Conservation (phyloP, 2,888 invertebrate species). For the Crepidodera aurea region DNA sequence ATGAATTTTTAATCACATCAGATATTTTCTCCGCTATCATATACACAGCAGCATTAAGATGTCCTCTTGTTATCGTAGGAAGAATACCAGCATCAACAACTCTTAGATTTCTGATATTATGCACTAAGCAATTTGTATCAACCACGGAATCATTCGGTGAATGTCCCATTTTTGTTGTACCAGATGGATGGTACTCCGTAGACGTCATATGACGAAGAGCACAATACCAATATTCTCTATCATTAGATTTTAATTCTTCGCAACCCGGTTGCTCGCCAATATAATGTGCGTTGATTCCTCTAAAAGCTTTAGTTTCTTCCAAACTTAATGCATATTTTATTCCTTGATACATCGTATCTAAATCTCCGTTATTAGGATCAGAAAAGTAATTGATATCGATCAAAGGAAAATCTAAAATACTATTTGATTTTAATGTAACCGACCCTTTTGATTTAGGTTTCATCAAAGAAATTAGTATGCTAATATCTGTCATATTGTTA, state of each 20-base stretch:
- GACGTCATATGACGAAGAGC: constrained; percentile 59
- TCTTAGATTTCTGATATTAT: constrained; percentile 63
- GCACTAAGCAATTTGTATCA: constrained; percentile 63
- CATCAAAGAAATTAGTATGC: constrained; percentile 40
- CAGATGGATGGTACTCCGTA: constrained; percentile 63
- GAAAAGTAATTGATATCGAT: constrained; percentile 49
- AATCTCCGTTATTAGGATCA: constrained; percentile 61
- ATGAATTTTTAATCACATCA: neutral
- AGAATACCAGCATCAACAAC: constrained; percentile 66
- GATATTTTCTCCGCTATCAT: constrained; percentile 63
- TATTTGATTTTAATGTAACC: constrained; percentile 47
- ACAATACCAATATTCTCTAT: constrained; percentile 58
- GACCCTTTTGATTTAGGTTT: constrained; percentile 51
- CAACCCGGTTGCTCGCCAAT: constrained; percentile 46
- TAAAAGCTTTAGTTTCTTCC: constrained; percentile 66
- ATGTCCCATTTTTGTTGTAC: constrained; percentile 66
- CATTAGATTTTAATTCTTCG: constrained; percentile 47
- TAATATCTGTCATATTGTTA: constrained; percentile 30
- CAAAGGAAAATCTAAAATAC: constrained; percentile 49
- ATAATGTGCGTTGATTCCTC: constrained; percentile 65
- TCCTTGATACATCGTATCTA: constrained; percentile 71
- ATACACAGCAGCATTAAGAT: constrained; percentile 63
- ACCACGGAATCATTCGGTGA: constrained; percentile 64
- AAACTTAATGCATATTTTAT: constrained; percentile 58
- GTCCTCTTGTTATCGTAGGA: constrained; percentile 64